phyloP scores from a whole-genome alignment of 2,888 invertebrate genomes.

The Brassicogethes aeneus region DNA sequence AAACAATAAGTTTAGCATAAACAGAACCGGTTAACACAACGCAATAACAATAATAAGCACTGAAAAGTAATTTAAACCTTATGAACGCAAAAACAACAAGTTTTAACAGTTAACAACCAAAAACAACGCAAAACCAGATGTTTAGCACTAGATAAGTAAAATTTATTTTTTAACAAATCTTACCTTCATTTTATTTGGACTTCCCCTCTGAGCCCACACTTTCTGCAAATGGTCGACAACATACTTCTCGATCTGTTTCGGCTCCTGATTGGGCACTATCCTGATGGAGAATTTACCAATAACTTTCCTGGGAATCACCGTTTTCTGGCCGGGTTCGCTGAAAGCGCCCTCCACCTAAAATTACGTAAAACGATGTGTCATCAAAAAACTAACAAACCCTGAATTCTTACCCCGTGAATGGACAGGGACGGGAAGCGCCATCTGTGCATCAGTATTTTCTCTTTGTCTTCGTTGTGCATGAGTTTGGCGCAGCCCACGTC shows the following conservation, averaged over 20 bases:
- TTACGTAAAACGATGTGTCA: slow-evolving; percentile 44
- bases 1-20: too few species aligned
- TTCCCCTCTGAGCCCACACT: slow-evolving; percentile 69
- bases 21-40: too few species aligned
- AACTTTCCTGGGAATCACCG: slow-evolving; percentile 89
- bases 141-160: too few species aligned
- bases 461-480: slow-evolving; percentile 71
- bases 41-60: too few species aligned
- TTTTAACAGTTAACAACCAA: slow-evolving; percentile 2
- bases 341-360: slow-evolving; percentile 81
- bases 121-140: background rate
- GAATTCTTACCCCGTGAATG: slow-evolving; percentile 68
- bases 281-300: slow-evolving; percentile 96
- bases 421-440: slow-evolving; percentile 94
- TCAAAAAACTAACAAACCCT: slow-evolving; percentile 31
- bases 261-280: slow-evolving; percentile 90
- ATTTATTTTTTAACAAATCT: too few species aligned
- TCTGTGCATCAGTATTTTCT: slow-evolving; percentile 80
- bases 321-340: slow-evolving; percentile 86
- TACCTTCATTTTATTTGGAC: slow-evolving; percentile 79
- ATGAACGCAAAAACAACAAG: background rate
- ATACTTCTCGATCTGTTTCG: slow-evolving; percentile 69
- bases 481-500: slow-evolving; percentile 63
- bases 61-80: too few species aligned
- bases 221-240: slow-evolving; percentile 70